Percentiles rank a stretch among this genome's conserved stretches.
phyloP scores from a whole-genome alignment of 1,140 invertebrate species.

The Papilio machaon region DNA sequence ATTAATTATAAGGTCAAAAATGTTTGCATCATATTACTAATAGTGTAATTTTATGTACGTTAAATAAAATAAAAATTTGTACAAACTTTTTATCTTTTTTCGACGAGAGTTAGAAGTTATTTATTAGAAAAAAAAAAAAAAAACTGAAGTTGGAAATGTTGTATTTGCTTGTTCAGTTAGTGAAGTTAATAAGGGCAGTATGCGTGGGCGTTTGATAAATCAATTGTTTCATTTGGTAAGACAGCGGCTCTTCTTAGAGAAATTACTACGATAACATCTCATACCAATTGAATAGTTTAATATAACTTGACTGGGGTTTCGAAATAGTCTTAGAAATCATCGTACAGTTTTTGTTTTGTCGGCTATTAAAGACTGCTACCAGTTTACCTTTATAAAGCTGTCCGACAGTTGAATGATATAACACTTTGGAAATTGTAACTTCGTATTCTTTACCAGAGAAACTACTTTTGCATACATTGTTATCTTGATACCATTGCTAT shows the following conservation, averaged over 20 bases:
- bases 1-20: neutral
- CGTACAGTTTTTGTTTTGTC: neutral
- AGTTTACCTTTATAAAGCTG: neutral
- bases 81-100: neutral
- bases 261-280: slow-evolving; percentile 69
- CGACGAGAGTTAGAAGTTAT: too few relatives aligned
- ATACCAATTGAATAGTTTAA: slow-evolving; percentile 40
- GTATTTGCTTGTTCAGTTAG: too few relatives aligned
- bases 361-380: neutral
- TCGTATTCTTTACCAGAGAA: too few relatives aligned
- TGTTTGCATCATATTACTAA: too few relatives aligned
- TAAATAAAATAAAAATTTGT: neutral
- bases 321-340: neutral
- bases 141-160: too few relatives aligned
- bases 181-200: slow-evolving; percentile 3
- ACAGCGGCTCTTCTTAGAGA: slow-evolving; percentile 63
- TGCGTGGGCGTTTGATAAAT: neutral
- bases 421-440: too few relatives aligned
- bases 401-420: slow-evolving; percentile 19
- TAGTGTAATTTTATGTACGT: too few relatives aligned
- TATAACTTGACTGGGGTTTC: neutral
- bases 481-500: too few relatives aligned
- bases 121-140: too few relatives aligned
- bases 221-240: slow-evolving; percentile 65
- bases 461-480: too few relatives aligned